phyloP scores from a whole-genome alignment of 1,140 invertebrate genomes.

The Ectropis grisescens region DNA sequence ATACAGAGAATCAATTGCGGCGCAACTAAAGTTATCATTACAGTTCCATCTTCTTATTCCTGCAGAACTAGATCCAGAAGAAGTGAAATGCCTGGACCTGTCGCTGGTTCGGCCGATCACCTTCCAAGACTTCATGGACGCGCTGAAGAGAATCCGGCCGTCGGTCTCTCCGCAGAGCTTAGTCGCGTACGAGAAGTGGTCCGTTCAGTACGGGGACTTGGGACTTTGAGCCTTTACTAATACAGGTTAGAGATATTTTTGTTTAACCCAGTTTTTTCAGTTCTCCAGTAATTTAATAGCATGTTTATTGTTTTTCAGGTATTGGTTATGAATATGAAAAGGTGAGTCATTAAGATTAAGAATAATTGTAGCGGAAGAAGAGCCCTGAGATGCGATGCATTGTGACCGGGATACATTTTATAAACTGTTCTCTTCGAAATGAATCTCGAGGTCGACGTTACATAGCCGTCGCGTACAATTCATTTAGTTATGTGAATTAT shows the following conservation, averaged over 20 bases:
- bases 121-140: conserved; percentile 91
- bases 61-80: conserved; percentile 86
- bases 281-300: too few species aligned
- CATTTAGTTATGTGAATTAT: too few species aligned
- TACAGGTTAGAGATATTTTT: conserved; percentile 33
- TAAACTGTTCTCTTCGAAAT: too few species aligned
- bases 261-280: too few species aligned
- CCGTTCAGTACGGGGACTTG: conserved; percentile 91
- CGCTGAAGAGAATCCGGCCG: conserved; percentile 89
- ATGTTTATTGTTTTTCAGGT: conserved; percentile 15
- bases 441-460: too few species aligned
- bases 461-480: too few species aligned
- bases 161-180: conserved; percentile 91
- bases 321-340: conserved; percentile 11
- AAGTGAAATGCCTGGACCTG: conserved; percentile 86
- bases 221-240: conserved; percentile 71
- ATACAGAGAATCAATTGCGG: too few species aligned
- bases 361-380: too few species aligned
- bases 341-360: conserved; percentile 28
- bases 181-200: conserved; percentile 93
- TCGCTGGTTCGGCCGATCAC: conserved; percentile 88
- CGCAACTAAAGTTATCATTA: too few species aligned
- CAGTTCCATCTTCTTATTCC: too few species aligned
- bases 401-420: too few species aligned
- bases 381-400: too few species aligned